Percentiles rank a stretch among this genome's conserved stretches.
Evolutionary conservation across 2,797 vertebrate genomes (phyloP).

Genomic region (Coreius guichenoti): DNA sequence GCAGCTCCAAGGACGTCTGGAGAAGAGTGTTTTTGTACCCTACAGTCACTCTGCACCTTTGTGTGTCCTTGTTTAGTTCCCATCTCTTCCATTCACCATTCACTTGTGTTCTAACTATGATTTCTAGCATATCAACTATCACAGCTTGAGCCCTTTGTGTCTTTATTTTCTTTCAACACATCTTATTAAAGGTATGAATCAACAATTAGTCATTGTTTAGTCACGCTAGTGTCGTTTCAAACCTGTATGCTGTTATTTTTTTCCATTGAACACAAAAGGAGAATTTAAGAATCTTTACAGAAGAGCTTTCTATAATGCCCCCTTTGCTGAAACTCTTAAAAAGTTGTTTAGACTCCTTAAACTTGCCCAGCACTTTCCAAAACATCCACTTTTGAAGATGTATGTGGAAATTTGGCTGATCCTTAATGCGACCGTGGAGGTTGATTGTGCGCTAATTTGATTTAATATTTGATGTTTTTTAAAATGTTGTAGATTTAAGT

Average conservation of each 20-base stretch:
- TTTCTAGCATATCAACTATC: neutral
- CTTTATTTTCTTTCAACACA: neutral
- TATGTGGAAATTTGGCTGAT: no score
- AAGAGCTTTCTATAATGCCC: neutral
- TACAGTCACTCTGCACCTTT: constrained; percentile 20
- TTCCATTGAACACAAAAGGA: neutral
- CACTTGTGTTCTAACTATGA: neutral
- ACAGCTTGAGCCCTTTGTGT: constrained; percentile 8
- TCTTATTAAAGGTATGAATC: neutral
- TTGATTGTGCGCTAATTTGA: no score
- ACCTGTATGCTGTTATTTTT: neutral
- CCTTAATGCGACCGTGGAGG: no score
- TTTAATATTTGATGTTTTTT: no score
- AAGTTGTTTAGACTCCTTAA: neutral
- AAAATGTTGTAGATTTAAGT: no score
- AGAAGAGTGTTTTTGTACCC: neutral
- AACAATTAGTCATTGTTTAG: neutral
- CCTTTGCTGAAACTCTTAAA: neutral
- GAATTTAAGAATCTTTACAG: neutral
- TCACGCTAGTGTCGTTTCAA: neutral
- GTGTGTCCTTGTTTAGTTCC: neutral
- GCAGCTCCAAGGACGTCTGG: constrained; percentile 12
- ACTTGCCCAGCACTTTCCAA: no score
- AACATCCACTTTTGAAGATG: no score
- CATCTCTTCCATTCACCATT: neutral